Evolutionary conservation across 2,797 vertebrate genomes (phyloP).

Genomic region (Perodicticus potto): DNA sequence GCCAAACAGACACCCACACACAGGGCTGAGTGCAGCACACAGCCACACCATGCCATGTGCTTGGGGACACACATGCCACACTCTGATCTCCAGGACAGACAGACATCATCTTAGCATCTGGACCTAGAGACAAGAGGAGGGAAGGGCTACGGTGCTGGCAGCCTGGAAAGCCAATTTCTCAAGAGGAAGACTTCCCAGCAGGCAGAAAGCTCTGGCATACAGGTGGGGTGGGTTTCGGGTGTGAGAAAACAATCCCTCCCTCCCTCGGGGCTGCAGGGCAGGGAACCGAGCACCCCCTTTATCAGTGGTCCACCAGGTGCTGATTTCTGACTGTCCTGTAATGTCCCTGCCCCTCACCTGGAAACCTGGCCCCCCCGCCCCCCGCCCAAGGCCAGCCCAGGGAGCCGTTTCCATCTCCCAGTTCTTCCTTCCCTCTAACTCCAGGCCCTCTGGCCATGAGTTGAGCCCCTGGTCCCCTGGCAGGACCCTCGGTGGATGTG

Average conservation of each 20-base stretch:
- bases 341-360: background rate
- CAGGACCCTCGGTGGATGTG: slow-evolving; percentile 2
- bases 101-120: background rate
- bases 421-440: background rate
- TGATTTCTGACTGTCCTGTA: background rate
- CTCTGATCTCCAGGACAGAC: background rate
- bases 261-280: background rate
- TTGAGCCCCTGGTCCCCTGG: fast-evolving
- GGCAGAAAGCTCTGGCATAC: background rate
- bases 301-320: background rate
- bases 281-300: background rate
- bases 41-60: background rate
- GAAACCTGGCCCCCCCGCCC: background rate
- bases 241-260: background rate
- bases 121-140: background rate
- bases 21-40: background rate
- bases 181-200: background rate
- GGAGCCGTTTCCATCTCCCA: background rate
- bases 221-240: background rate
- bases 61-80: background rate
- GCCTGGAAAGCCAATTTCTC: background rate
- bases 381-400: background rate
- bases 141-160: background rate
- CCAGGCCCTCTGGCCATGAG: background rate
- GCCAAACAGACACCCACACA: background rate